Evolutionary conservation across 2,888 invertebrate genomes (phyloP).

Genomic region (Pollenia labialis): DNA sequence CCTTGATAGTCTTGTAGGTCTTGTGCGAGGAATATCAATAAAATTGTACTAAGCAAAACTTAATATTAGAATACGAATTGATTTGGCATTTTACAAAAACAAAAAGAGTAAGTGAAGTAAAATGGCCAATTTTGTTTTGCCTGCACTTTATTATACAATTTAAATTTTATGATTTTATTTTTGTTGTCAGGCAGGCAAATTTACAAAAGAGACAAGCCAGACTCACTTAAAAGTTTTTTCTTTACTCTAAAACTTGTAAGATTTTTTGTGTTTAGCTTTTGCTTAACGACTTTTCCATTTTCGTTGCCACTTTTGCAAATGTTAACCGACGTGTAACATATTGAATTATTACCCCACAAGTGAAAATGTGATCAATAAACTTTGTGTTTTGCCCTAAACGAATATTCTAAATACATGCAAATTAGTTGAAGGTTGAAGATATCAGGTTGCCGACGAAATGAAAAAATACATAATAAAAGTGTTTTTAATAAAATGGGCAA

Average conservation of each 20-base stretch:
- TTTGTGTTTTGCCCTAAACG: constrained; percentile 27
- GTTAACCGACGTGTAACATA: constrained; percentile 28
- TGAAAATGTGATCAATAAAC: constrained; percentile 50
- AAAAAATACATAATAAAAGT: background rate
- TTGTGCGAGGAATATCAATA: no score
- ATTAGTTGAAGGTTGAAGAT: constrained; percentile 52
- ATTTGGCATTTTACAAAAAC: no score
- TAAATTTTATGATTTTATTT: constrained; percentile 23
- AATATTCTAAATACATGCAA: constrained; percentile 6
- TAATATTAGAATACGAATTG: no score
- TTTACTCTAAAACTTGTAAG: background rate
- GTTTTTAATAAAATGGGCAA: background rate
- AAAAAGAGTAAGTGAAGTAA: no score
- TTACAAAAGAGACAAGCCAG: background rate
- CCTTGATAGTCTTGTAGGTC: constrained; percentile 7
- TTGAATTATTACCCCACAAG: constrained; percentile 53
- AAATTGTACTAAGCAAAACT: no score
- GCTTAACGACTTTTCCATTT: background rate
- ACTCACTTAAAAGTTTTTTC: background rate
- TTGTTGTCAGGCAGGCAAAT: constrained; percentile 25
- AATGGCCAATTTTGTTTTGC: no score
- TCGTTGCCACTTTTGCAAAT: constrained; percentile 7
- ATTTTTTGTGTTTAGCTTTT: background rate
- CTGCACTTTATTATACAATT: background rate
- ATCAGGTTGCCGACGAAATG: constrained; percentile 25